Conservation (phyloP, 2,797 vertebrate genomes). For the Staurois parvus region DNA sequence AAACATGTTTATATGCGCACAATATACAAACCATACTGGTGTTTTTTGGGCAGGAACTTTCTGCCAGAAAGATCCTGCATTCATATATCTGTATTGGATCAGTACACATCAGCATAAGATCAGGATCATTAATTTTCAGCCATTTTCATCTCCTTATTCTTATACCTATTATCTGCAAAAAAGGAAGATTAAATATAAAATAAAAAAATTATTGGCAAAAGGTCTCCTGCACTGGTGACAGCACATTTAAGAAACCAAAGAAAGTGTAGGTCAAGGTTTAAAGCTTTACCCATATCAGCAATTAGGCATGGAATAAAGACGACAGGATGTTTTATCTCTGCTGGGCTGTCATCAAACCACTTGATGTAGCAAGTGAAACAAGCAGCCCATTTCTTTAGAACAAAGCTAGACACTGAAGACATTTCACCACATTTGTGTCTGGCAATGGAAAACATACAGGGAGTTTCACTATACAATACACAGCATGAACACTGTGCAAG, state of each 20-base stretch:
- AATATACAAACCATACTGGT: too few relatives aligned
- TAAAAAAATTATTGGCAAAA: slow-evolving; percentile 4
- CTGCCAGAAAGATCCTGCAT: too few relatives aligned
- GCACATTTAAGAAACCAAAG: slow-evolving; percentile 49
- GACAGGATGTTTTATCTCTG: slow-evolving; percentile 76
- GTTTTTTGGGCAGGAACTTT: too few relatives aligned
- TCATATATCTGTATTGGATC: too few relatives aligned
- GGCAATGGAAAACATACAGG: slow-evolving; percentile 77
- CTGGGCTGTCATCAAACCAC: slow-evolving; percentile 70
- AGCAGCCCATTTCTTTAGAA: slow-evolving; percentile 66
- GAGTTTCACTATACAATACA: slow-evolving; percentile 72
- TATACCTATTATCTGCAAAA: too few relatives aligned
- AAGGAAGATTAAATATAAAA: too few relatives aligned
- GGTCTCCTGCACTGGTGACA: slow-evolving; percentile 65
- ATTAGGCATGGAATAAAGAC: slow-evolving; percentile 72
- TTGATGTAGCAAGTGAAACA: slow-evolving; percentile 72
- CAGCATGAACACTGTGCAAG: slow-evolving; percentile 71
- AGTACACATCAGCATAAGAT: too few relatives aligned
- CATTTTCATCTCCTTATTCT: too few relatives aligned
- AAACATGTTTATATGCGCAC: too few relatives aligned
- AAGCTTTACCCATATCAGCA: slow-evolving; percentile 65
- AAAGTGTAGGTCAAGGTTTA: slow-evolving; percentile 44
- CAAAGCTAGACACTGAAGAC: slow-evolving; percentile 69
- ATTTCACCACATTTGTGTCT: slow-evolving; percentile 80
- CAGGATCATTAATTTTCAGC: too few relatives aligned